Evolutionary conservation across 2,888 invertebrate species (phyloP).

Genomic region (Cylloceria caligata): DNA sequence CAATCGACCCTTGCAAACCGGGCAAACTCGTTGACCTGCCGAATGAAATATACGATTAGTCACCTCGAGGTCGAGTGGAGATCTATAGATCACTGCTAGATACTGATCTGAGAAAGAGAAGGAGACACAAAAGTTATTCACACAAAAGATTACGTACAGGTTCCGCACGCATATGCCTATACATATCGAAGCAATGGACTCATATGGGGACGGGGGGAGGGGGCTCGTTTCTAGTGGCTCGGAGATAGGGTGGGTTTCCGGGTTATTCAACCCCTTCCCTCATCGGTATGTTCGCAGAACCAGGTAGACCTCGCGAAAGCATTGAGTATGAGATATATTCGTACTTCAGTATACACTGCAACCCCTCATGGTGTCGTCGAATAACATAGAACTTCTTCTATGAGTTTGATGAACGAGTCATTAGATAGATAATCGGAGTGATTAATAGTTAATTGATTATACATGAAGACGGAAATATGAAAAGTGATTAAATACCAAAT

Average conservation of each 20-base stretch:
- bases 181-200: constrained; percentile 18
- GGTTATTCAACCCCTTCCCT: constrained; percentile 77
- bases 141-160: constrained; percentile 73
- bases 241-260: constrained; percentile 64
- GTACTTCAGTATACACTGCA: constrained; percentile 60
- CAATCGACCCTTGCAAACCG: constrained; percentile 68
- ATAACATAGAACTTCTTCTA: constrained; percentile 21
- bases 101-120: constrained; percentile 69
- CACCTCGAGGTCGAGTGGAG: constrained; percentile 79
- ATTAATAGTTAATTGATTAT: too few relatives aligned
- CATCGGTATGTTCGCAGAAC: constrained; percentile 66
- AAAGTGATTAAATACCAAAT: too few relatives aligned
- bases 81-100: constrained; percentile 78
- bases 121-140: constrained; percentile 68
- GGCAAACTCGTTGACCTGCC: constrained; percentile 66
- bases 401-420: too few relatives aligned
- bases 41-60: constrained; percentile 80
- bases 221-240: constrained; percentile 41
- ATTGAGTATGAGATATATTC: constrained; percentile 37
- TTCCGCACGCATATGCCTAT: constrained; percentile 69
- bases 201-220: too few relatives aligned
- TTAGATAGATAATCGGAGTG: too few relatives aligned
- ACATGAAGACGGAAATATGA: too few relatives aligned
- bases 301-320: constrained; percentile 45
- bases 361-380: constrained; percentile 44